phyloP scores from a whole-genome alignment of 2,888 invertebrate genomes.

The Platynereis dumerilii region DNA sequence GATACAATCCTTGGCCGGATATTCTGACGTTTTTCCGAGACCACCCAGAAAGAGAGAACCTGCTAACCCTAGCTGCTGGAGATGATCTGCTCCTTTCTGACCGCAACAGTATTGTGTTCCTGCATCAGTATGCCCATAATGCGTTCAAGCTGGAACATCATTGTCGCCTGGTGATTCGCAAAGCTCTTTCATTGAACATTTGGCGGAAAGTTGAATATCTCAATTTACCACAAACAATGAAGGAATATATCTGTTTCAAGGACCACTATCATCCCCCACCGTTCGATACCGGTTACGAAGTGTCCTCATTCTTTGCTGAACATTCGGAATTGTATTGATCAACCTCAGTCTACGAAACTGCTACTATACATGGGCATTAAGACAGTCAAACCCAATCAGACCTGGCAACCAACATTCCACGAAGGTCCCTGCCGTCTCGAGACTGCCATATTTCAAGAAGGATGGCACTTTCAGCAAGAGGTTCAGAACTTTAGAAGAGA shows the following conservation, averaged over 20 bases:
- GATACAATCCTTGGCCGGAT: conserved; percentile 2
- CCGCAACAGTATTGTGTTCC: background rate
- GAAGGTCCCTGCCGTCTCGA: no score
- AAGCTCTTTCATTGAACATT: conserved; percentile 6
- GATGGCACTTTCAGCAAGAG: no score
- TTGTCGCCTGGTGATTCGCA: conserved; percentile 15
- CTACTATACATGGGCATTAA: no score
- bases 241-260: conserved; percentile 17
- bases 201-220: conserved; percentile 6
- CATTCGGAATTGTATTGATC: no score
- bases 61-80: no score
- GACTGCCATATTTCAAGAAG: no score
- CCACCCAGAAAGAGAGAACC: no score
- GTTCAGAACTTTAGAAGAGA: no score
- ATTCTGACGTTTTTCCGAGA: background rate
- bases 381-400: no score
- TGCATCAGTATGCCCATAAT: conserved; percentile 6
- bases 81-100: background rate
- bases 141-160: conserved; percentile 10
- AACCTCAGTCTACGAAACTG: no score
- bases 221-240: conserved; percentile 1
- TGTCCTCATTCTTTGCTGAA: no score
- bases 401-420: no score
- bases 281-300: background rate
- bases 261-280: conserved; percentile 10